Conservation (phyloP, 2,113 vertebrate genomes). For the Nicator chloris region DNA sequence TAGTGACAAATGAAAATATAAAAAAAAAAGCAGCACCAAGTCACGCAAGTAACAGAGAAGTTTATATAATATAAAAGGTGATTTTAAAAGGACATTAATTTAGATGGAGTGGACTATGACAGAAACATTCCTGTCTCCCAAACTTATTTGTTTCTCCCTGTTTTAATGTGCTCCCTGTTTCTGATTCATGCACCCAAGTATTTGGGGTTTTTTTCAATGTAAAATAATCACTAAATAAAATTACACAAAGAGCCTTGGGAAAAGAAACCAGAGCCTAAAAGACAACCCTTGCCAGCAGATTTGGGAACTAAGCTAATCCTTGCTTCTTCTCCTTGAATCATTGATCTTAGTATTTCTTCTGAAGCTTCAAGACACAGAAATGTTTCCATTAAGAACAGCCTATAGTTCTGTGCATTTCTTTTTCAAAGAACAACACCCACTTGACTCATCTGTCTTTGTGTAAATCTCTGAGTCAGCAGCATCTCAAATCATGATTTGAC, state of each 20-base stretch:
- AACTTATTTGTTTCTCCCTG: neutral
- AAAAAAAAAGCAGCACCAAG: neutral
- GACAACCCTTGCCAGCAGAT: neutral
- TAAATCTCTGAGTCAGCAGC: conserved; percentile 48
- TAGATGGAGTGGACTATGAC: neutral
- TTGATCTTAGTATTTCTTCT: neutral
- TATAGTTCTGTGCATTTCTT: neutral
- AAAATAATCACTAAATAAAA: neutral
- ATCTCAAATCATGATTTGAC: conserved; percentile 33
- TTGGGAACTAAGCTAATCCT: neutral
- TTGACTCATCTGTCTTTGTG: conserved; percentile 46
- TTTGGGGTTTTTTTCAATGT: rapidly evolving
- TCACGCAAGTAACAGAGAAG: neutral
- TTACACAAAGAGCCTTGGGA: neutral
- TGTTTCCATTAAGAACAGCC: neutral
- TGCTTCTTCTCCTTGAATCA: neutral
- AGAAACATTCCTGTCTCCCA: neutral
- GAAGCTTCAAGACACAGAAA: neutral
- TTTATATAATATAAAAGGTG: neutral
- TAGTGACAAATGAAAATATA: neutral
- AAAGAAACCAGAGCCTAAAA: neutral
- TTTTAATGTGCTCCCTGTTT: neutral
- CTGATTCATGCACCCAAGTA: neutral
- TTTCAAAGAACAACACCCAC: neutral
- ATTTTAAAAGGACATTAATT: neutral